A percentile compares a stretch with the other conserved stretches of the same genome.
These are phyloP conservation scores for Baccha elongata DNA, from an alignment of 2,888 invertebrate species.

Conservation along the genomic window DNA sequence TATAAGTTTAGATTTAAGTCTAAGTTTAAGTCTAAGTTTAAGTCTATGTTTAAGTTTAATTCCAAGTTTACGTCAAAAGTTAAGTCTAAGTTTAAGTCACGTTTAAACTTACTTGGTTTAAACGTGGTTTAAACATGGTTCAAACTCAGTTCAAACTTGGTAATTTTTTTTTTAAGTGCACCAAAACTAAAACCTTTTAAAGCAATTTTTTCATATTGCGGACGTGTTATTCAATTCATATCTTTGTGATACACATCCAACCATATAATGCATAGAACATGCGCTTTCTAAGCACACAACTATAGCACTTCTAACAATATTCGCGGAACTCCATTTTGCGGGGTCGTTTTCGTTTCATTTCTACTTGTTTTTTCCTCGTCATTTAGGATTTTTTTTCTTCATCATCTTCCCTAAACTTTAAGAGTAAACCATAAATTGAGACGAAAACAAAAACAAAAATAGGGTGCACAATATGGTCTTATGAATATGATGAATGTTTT, in stretches of 20 bases:
- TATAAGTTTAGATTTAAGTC: no score
- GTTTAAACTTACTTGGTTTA: no score
- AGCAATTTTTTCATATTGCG: not conserved
- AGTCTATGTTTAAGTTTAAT: no score
- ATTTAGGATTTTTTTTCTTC: conserved; percentile 7
- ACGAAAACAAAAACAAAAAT: conserved; percentile 1
- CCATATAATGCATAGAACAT: not conserved
- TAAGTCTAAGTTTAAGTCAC: no score
- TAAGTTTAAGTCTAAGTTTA: no score
- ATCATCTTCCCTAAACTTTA: conserved; percentile 4
- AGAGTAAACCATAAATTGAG: conserved; percentile 11
- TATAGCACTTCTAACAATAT: not conserved
- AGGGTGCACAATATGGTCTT: not conserved
- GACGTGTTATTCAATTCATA: not conserved
- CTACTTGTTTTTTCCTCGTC: no score
- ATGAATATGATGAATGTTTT: conserved; percentile 11
- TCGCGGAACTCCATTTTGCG: conserved; percentile 9
- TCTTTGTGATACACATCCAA: not conserved
- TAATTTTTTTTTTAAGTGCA: conserved; percentile 5
- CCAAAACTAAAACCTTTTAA: not conserved
- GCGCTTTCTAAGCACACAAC: not conserved
- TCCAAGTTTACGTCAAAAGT: no score
- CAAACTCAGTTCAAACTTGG: no score
- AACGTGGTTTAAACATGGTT: no score
- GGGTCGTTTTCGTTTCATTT: not conserved